Base-by-base conservation (phyloP, 2,113 vertebrate species). In the Ramphastos sulfuratus region DNA sequence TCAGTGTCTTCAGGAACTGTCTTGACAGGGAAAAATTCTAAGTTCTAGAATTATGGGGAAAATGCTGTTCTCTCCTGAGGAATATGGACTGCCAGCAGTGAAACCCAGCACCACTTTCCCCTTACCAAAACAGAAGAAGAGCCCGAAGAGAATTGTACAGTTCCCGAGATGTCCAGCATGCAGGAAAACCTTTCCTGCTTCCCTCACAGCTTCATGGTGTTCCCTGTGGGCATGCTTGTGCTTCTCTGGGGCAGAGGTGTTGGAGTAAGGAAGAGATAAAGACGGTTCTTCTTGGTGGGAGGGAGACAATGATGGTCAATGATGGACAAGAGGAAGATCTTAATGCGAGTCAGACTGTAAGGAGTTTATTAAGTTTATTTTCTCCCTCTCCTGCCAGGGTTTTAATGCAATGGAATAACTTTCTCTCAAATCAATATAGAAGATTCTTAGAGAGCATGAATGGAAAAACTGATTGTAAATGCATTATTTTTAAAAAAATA, bases 361-460 rank as follows among this genome's bases (percentile, higher is more conserved):
- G 39, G 39, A 76, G 46, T 87, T 89, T 56, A 59, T 78, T 39
- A 55, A 50, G 12, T 27, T 48, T 30, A 25, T 74, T 83, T 95
- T 81, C 19, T 66, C 28, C 14, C 15, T 39, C 58, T 69, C 33
- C 87, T 78, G 4, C 48, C 87, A 65, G 19, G n/a, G 48, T 37
- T 90, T 48, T 81, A 76, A 71, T 71, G 60, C 64, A 93, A 81
- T 0, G 12, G 77, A 89, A 74, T 56, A 64, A 31, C 15, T 91
- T 90, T 90, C 79, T 93, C 60, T 70, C 82, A 85, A 19, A 71
- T 81, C 31, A 44, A 61, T 64, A 5, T 20, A 74, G 82, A 85
- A 87, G 52, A 56, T 85, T 94, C 60, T 90, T 81, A 91, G 64
- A 91, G 58, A 48, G 46, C 61, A 81, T 71, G 31, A 80, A 64